Conservation (phyloP, 2,113 vertebrate species). For the Castor canadensis region DNA sequence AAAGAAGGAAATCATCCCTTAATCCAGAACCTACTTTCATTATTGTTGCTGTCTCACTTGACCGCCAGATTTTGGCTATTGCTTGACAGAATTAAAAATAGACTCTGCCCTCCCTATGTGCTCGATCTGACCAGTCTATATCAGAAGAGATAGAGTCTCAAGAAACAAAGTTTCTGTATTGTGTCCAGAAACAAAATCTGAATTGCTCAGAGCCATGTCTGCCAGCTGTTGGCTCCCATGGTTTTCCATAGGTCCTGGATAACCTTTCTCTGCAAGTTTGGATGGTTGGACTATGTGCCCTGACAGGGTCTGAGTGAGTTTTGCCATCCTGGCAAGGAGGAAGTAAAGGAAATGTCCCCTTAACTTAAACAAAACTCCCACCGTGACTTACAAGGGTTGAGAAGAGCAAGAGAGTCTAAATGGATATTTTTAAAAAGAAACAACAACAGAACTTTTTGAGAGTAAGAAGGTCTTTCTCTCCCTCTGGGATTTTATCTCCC, state of each 20-base stretch:
- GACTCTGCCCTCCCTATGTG: neutral
- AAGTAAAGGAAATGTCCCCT: neutral
- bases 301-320: slow-evolving; percentile 15
- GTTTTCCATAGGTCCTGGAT: neutral
- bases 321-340: slow-evolving; percentile 22
- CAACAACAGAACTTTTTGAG: neutral
- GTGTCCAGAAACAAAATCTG: slow-evolving; percentile 17
- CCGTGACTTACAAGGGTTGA: neutral
- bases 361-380: slow-evolving; percentile 18
- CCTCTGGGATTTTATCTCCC: neutral
- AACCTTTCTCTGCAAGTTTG: neutral
- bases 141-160: neutral
- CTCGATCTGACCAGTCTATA: slow-evolving; percentile 22
- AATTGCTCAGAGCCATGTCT: neutral
- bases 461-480: neutral
- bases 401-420: neutral
- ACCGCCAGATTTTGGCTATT: slow-evolving; percentile 19
- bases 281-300: neutral
- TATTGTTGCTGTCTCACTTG: neutral
- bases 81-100: slow-evolving; percentile 40
- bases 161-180: slow-evolving; percentile 18
- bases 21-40: slow-evolving; percentile 2
- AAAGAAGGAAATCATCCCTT: too few species aligned
- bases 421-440: neutral
- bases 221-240: neutral